phyloP scores from a whole-genome alignment of 1,140 invertebrate species.

The Drosophila lacertosa region DNA sequence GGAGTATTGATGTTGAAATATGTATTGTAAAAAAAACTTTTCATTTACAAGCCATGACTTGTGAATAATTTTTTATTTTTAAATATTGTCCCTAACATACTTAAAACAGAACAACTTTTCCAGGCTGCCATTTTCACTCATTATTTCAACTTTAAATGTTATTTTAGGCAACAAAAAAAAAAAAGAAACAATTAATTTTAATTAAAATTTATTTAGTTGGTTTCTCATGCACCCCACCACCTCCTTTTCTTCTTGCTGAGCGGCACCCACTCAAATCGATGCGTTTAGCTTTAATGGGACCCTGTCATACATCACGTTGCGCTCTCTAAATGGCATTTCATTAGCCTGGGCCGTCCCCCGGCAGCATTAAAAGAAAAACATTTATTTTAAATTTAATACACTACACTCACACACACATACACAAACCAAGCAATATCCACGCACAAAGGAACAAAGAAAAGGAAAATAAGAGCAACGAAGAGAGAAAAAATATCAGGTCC shows the following conservation, averaged over 20 bases:
- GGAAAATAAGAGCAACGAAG: constrained; percentile 13
- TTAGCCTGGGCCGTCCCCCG: constrained; percentile 49
- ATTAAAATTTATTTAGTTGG: constrained; percentile 44
- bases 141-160: constrained; percentile 4
- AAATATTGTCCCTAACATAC: no score
- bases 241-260: no score
- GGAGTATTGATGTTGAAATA: no score
- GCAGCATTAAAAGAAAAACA: constrained; percentile 58
- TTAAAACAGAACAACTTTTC: no score
- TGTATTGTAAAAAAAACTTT: no score
- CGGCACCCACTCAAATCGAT: constrained; percentile 14
- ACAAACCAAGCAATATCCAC: no score
- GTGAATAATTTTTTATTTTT: no score
- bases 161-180: not conserved
- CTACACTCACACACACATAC: constrained; percentile 39
- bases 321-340: constrained; percentile 66
- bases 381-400: constrained; percentile 79
- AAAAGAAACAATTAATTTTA: constrained; percentile 37
- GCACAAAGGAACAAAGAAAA: constrained; percentile 30
- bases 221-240: not conserved
- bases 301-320: constrained; percentile 57
- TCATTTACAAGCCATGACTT: no score
- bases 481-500: constrained; percentile 45
- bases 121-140: not conserved
- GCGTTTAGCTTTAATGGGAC: constrained; percentile 42